Base-by-base conservation (phyloP, 2,888 invertebrate genomes). In the Acrobasis repandana region DNA sequence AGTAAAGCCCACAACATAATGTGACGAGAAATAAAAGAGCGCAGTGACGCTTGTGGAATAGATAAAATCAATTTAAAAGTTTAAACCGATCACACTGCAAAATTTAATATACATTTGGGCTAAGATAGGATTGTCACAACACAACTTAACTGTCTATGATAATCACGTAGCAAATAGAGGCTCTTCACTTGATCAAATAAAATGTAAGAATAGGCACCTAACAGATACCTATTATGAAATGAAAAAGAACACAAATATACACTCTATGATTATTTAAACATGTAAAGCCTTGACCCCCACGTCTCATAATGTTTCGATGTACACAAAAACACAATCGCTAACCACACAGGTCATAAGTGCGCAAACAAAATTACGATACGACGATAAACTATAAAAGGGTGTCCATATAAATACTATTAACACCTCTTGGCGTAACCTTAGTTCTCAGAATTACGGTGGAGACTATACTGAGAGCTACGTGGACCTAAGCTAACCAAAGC, bases 341-440 rank as follows among this genome's bases (percentile, higher is more conserved):
- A 57, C 15, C 47, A 57, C 56, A 33, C 56, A 57, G 51, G 20
- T 61, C 57, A 70, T 64, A 70, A 64, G 63, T 66, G 60, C 61
- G 60, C 62, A 65, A 67, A 70, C 57, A 61, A 65, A 67, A 64
- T 62, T 61, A 61, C 62, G 48, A 36, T 48, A 47, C 57, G 63
- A 65, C 62, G 61, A 68, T 68, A 73, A 69, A 71, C 69, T 66
- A 69, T 65, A 66, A 67, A 67, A 72, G 64, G 68, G 63, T 50
- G 63, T 65, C 58, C 61, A 67, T 71, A 73, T 74, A 73, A 71
- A 75, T 71, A 71, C 62, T 72, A 73, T 76, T 76, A 78, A 69
- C 79, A 76, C 73, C 71, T 75, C 60, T 47, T 56, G 61, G 52
- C 34, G 61, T 47, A 64, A 66, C 63, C 63, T 61, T 15, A 49